Conservation (phyloP, 1,140 invertebrate genomes). For the Sesamia nonagrioides region DNA sequence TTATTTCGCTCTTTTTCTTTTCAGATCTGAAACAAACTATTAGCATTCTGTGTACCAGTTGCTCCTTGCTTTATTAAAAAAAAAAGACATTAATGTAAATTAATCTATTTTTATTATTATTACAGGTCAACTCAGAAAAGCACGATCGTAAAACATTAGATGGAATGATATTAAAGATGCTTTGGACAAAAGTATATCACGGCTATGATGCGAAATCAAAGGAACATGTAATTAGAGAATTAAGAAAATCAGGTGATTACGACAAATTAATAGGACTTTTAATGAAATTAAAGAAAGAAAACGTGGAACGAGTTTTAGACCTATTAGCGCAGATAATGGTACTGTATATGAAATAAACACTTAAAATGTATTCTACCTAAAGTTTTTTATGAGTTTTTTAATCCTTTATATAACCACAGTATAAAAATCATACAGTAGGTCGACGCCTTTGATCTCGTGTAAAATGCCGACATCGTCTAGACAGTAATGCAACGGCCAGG, state of each 20-base stretch:
- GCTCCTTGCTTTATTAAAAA: too few relatives aligned
- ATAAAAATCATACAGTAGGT: too few relatives aligned
- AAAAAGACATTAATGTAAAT: too few relatives aligned
- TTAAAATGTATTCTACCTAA: background rate
- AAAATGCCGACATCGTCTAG: too few relatives aligned
- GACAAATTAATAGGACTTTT: conserved; percentile 67
- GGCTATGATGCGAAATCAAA: conserved; percentile 67
- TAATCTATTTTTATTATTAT: conserved; percentile 43
- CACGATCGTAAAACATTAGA: conserved; percentile 73
- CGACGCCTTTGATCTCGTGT: too few relatives aligned
- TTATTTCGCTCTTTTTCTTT: too few relatives aligned
- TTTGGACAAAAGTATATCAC: conserved; percentile 76
- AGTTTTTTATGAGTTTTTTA: background rate
- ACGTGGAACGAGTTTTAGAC: conserved; percentile 66
- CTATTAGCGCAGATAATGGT: conserved; percentile 74
- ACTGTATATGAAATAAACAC: conserved; percentile 60
- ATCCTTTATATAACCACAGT: too few relatives aligned
- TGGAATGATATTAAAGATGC: conserved; percentile 73
- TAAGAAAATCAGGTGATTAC: conserved; percentile 66
- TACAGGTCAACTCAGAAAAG: conserved; percentile 59
- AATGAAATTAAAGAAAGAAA: conserved; percentile 68
- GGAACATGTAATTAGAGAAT: conserved; percentile 66
- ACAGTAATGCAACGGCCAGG: too few relatives aligned
- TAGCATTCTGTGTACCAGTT: too few relatives aligned
- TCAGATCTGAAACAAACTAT: too few relatives aligned